Conservation (phyloP, 2,888 invertebrate genomes). For the Scaptomyza reducta region DNA sequence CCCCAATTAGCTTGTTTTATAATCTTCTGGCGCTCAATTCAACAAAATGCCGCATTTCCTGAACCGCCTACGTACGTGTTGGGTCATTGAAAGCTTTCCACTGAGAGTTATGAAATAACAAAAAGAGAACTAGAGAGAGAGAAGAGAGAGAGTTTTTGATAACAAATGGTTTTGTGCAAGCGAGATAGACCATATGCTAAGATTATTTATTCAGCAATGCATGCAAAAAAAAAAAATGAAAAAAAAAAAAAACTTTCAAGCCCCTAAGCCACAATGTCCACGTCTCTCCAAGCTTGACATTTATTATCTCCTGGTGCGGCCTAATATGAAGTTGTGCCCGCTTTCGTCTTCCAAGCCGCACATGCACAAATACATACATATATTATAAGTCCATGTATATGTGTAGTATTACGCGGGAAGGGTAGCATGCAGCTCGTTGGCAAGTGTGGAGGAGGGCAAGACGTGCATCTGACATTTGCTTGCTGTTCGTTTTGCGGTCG, state of each 20-base stretch:
- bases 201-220: constrained; percentile 71
- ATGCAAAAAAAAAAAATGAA: constrained; percentile 40
- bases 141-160: neutral
- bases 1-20: constrained; percentile 31
- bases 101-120: neutral
- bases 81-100: neutral
- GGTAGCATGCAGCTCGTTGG: neutral
- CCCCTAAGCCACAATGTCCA: constrained; percentile 78
- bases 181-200: constrained; percentile 54
- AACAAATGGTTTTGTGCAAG: neutral
- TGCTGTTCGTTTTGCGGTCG: constrained; percentile 63
- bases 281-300: constrained; percentile 76
- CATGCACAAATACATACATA: constrained; percentile 33
- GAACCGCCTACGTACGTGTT: constrained; percentile 47
- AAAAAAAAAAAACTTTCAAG: constrained; percentile 61
- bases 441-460: constrained; percentile 10
- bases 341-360: constrained; percentile 48
- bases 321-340: constrained; percentile 56
- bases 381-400: neutral
- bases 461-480: constrained; percentile 42
- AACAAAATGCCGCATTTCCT: constrained; percentile 59
- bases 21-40: constrained; percentile 45
- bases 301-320: constrained; percentile 73
- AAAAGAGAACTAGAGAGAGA: neutral
- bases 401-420: constrained; percentile 1